Evolutionary conservation across 1,140 invertebrate species (phyloP).

Genomic region (Drosophila pseudoananassae): DNA sequence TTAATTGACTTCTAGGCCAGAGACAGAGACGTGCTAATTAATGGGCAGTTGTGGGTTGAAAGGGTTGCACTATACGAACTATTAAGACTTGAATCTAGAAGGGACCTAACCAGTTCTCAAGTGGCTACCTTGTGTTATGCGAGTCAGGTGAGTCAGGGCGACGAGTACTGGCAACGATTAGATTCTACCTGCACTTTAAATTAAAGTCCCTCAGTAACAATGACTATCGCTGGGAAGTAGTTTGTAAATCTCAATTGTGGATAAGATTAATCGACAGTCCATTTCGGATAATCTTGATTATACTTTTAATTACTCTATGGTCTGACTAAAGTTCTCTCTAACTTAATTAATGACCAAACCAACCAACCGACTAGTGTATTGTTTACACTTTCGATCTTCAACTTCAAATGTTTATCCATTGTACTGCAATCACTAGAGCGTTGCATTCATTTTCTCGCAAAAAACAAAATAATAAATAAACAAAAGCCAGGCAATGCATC

Average conservation of each 20-base stretch:
- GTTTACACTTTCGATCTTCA: constrained; percentile 29
- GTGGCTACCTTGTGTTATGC: constrained; percentile 2
- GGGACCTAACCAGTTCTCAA: too few species aligned
- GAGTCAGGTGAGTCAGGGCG: constrained; percentile 29
- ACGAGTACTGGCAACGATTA: constrained; percentile 13
- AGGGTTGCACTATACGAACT: too few species aligned
- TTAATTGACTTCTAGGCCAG: constrained; percentile 41
- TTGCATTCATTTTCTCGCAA: constrained; percentile 48
- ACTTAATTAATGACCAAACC: too few species aligned
- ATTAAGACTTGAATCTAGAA: too few species aligned
- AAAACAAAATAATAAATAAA: constrained; percentile 15
- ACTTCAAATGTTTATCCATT: constrained; percentile 22
- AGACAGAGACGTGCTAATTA: constrained; percentile 35
- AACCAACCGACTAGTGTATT: background rate
- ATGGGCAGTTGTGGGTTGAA: background rate
- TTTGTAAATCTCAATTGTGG: constrained; percentile 1
- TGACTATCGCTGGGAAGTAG: constrained; percentile 21
- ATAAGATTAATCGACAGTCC: constrained; percentile 3
- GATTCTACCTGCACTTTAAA: constrained; percentile 18
- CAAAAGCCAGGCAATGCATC: constrained; percentile 4
- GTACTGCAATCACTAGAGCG: constrained; percentile 46
- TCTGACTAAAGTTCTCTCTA: too few species aligned
- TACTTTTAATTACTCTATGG: too few species aligned
- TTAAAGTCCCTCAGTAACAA: constrained; percentile 6
- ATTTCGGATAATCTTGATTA: too few species aligned